Percentiles rank a stretch among this genome's conserved stretches.
These are phyloP conservation scores for Cyphomyrus discorhynchus DNA, from an alignment of 2,113 vertebrate species.

Conservation along the genomic window DNA sequence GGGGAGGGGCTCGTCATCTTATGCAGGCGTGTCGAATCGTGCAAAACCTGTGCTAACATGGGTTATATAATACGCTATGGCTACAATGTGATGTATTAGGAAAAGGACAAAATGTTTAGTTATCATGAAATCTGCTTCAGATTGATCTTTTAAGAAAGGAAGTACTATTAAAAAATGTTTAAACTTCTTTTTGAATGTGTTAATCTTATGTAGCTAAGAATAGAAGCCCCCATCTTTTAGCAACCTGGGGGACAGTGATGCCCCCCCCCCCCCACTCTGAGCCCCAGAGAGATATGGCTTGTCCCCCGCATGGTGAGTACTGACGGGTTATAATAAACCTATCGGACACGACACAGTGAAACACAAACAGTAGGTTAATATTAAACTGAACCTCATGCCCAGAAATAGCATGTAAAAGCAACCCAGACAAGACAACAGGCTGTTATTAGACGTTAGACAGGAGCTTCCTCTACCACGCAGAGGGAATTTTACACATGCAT, in stretches of 20 bases:
- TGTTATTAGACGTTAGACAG: neutral
- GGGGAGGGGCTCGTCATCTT: neutral
- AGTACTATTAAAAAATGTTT: neutral
- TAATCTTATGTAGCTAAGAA: neutral
- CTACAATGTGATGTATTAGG: neutral
- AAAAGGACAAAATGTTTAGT: neutral
- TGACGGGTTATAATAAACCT: neutral
- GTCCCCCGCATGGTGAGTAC: neutral
- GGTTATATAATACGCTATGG: neutral
- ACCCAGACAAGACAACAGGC: neutral
- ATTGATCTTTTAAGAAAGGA: neutral
- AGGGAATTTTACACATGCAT: neutral
- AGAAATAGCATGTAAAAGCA: neutral
- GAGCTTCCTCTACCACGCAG: neutral
- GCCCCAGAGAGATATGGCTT: neutral
- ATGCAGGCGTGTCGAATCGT: neutral
- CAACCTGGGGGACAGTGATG: neutral
- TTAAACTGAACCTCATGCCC: neutral
- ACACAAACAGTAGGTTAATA: neutral
- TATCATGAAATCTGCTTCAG: neutral
- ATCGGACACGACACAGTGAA: neutral
- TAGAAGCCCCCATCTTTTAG: neutral
- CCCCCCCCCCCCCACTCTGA: neutral
- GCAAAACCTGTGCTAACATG: neutral
- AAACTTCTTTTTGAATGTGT: neutral